phyloP scores from a whole-genome alignment of 2,797 vertebrate species.

The Anabas testudineus region DNA sequence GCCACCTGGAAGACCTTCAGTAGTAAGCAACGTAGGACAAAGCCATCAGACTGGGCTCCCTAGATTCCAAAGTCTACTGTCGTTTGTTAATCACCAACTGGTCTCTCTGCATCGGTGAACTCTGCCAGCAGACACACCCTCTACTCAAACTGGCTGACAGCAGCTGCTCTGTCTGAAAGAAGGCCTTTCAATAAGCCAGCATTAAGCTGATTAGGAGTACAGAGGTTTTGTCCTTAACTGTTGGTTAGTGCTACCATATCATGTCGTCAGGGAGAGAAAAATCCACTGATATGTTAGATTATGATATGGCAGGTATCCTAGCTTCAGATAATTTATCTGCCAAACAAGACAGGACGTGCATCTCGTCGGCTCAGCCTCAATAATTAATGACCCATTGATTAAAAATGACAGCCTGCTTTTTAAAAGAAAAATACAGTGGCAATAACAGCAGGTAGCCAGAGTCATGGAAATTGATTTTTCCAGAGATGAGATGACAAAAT shows the following conservation, averaged over 20 bases:
- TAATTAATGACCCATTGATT: conserved; percentile 72
- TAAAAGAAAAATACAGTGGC: conserved; percentile 41
- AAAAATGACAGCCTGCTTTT: conserved; percentile 59
- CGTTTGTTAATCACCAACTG: conserved; percentile 99
- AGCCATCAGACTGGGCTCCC: conserved; percentile 89
- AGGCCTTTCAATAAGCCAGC: conserved; percentile 91
- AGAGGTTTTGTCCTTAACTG: conserved; percentile 85
- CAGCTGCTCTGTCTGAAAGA: conserved; percentile 94
- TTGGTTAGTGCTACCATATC: conserved; percentile 76
- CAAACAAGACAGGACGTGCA: conserved; percentile 59
- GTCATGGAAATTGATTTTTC: conserved; percentile 51
- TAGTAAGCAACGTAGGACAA: conserved; percentile 87
- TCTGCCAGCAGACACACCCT: conserved; percentile 96
- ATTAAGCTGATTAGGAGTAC: conserved; percentile 86
- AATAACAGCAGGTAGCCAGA: conserved; percentile 49
- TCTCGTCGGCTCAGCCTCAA: conserved; percentile 62
- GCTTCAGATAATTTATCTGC: conserved; percentile 55
- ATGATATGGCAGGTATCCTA: conserved; percentile 41
- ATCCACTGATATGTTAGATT: conserved; percentile 51
- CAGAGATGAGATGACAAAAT: conserved; percentile 65
- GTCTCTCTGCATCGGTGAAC: conserved; percentile 92
- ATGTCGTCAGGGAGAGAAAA: conserved; percentile 41
- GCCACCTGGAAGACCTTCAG: conserved; percentile 89
- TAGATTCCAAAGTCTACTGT: conserved; percentile 99
- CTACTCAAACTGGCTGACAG: conserved; percentile 89